Base-by-base conservation (phyloP, 2,888 invertebrate species). In the Ornithoptera alexandrae region DNA sequence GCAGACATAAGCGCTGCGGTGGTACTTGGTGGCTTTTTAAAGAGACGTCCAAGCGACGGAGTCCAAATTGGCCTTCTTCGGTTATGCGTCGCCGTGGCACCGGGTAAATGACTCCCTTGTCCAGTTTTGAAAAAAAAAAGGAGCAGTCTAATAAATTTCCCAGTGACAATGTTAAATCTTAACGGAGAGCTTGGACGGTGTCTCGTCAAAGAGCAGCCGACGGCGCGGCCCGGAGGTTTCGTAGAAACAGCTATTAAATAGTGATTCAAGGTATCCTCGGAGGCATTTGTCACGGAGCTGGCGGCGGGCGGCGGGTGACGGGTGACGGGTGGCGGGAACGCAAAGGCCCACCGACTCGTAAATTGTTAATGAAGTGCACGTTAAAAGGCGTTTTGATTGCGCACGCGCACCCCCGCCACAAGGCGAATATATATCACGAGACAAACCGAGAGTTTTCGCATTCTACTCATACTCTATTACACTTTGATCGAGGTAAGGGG, bases 291-390 rank as follows among this genome's bases (percentile, higher is more conserved):
- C 82, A 85, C 78, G 78, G 78, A 65, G 70, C 64, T 78, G 78
- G 77, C 68, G 70, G 63, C 30, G 30, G 5, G 63, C 56, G 30
- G 30, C 30, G 30, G 30, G 24, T 24, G 24, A 4, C 24, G 24
- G 24, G n/a, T n/a, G n/a, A n/a, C 30, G 30, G 30, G 30, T 30
- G 30, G 30, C 62, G 75, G 72, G 63, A 71, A 74, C 77, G 81
- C 84, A 87, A 84, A 84, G 80, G 75, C 73, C 39, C 39, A 72
- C 67, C 68, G 75, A 66, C 64, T 75, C 82, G 79, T 86, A 85
- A 88, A 87, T 84, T 77, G 73, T 79, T 86, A 86, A 89, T 84
- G 84, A 84, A 87, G 82, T 84, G 84, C 74, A 81, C 74, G 74
- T 79, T 79, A 79, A 76, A 77, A 76, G 74, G 74, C 74, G 70